Conservation (phyloP, 2,113 vertebrate species). For the Eulemur rufifrons region DNA sequence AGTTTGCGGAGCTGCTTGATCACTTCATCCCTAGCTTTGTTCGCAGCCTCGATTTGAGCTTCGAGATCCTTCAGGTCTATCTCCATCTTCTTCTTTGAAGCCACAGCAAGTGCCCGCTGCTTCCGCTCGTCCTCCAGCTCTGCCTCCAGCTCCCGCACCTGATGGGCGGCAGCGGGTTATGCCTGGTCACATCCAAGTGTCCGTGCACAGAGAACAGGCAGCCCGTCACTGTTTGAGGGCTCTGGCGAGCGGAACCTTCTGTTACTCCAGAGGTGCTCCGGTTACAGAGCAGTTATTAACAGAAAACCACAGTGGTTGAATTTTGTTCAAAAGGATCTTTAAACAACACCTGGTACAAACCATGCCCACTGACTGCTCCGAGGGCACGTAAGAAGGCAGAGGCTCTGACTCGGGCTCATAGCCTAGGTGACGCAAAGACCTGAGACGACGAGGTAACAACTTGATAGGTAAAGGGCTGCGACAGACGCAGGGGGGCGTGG, state of each 20-base stretch:
- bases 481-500: background rate
- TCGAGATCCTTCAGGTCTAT: constrained; percentile 97
- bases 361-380: background rate
- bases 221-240: background rate
- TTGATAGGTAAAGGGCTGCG: background rate
- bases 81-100: constrained; percentile 97
- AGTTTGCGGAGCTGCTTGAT: constrained; percentile 96
- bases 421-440: background rate
- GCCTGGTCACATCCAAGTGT: background rate
- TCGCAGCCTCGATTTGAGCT: constrained; percentile 94
- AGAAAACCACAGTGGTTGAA: background rate
- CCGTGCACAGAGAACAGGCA: background rate
- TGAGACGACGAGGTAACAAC: rapidly evolving
- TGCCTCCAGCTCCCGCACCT: constrained; percentile 97
- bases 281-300: background rate
- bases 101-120: constrained; percentile 94
- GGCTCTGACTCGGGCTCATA: background rate
- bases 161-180: background rate
- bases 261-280: background rate
- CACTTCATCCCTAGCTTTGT: constrained; percentile 97
- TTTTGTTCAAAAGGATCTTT: background rate
- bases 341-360: background rate
- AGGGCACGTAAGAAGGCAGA: background rate
- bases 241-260: background rate
- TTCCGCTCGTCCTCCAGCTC: constrained; percentile 98